Base-by-base conservation (phyloP, 2,888 invertebrate genomes). In the Pocota personata region DNA sequence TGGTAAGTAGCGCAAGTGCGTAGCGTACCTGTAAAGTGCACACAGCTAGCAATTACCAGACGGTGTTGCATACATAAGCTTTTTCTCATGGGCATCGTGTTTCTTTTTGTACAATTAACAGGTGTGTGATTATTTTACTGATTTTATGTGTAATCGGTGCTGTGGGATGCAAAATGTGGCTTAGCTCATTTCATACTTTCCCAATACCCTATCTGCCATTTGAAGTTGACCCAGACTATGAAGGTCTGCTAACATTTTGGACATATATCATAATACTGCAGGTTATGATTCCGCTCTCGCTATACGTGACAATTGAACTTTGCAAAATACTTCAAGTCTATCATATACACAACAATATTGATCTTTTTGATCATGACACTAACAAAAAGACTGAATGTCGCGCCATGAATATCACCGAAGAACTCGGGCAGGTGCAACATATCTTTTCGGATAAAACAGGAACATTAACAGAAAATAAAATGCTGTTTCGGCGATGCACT, bases 371-470 rank as follows among this genome's bases (percentile, higher is more conserved):
- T 92, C 94, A 95, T 19, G 94, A 95, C 77, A 96, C 96, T 37
- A 96, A 98, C 91, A 97, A 96, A 89, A 94, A 95, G 88, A 95
- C 97, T 72, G 96, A 98, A 92, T 99, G 98, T 91, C 95, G 98
- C 46, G 98, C 98, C 48, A 94, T 98, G 90, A 99, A 99, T 92
- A 98, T 99, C 87, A 98, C 98, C 0, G 99, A 99, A 92, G 99
- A 99, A 93, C 94, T 99, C 89, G 99, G 99, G 1, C 99, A 99
- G 93, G 94, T 97, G 60, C 96, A 97, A 90, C 98, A 99, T 90
- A 95, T 99, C 87, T 99, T 99, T 93, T 98, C 97, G 8, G 99
- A 99, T 92, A 99, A 99, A 93, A 99, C 99, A 0, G 99, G 99
- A 5, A 99, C 99, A 1, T 93, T 99, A 75, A 99, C 99, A 0